Evolutionary conservation across 2,113 vertebrate species (phyloP).

Genomic region (Hippopotamus amphibius): DNA sequence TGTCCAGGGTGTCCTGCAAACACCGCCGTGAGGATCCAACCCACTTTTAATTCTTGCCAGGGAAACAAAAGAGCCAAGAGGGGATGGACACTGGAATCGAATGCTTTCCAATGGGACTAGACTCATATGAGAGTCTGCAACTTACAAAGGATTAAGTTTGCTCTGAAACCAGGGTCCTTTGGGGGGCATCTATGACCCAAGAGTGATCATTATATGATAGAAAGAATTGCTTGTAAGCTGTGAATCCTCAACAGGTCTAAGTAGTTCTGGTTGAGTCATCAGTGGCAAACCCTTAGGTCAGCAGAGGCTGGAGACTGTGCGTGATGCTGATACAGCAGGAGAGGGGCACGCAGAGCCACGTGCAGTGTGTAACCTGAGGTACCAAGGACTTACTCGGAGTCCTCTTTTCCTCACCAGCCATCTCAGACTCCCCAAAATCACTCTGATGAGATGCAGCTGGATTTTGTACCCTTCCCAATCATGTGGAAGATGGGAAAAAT

Average conservation of each 20-base stretch:
- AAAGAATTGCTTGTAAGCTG: neutral
- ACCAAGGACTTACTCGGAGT: neutral
- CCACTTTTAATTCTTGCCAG: neutral
- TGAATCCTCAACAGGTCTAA: neutral
- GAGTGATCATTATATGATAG: neutral
- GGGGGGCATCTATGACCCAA: neutral
- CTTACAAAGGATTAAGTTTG: neutral
- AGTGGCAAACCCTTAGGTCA: neutral
- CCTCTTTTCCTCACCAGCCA: neutral
- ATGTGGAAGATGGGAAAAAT: neutral
- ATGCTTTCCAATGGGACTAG: neutral
- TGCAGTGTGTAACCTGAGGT: neutral
- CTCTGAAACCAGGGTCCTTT: slow-evolving; percentile 11
- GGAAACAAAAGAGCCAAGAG: neutral
- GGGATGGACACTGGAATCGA: neutral
- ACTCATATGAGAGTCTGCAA: neutral
- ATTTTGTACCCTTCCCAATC: neutral
- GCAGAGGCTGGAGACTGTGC: neutral
- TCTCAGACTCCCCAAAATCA: neutral
- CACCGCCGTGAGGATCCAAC: neutral
- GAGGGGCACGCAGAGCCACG: neutral
- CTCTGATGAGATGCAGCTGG: slow-evolving; percentile 43
- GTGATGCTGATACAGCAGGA: neutral
- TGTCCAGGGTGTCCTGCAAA: neutral
- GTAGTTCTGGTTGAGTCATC: neutral